phyloP scores from a whole-genome alignment of 2,888 invertebrate genomes.

The Tryphoninae sp. region DNA sequence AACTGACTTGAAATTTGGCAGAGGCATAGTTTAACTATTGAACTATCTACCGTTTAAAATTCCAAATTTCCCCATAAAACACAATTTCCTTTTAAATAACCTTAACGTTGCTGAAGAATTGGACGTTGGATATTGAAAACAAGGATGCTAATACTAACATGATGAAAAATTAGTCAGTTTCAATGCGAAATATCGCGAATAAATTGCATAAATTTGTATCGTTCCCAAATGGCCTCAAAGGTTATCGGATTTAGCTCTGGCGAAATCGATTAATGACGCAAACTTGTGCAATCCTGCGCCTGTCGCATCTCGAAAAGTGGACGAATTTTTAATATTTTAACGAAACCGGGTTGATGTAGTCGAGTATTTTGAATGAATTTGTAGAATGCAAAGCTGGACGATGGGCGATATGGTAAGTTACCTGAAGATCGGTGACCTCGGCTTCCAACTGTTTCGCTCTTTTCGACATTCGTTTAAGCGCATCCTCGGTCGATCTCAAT shows the following conservation, averaged over 20 bases:
- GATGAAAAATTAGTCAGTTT: not conserved
- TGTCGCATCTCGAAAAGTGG: not conserved
- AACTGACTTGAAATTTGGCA: too few species aligned
- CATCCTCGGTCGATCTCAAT: slow-evolving; percentile 78
- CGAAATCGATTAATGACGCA: not conserved
- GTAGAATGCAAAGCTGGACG: too few species aligned
- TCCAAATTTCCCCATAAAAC: too few species aligned
- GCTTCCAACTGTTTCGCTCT: slow-evolving; percentile 77
- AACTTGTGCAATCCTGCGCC: not conserved
- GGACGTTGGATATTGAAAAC: not conserved
- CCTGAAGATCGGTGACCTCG: slow-evolving; percentile 78
- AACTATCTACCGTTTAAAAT: too few species aligned
- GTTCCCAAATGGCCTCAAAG: not conserved
- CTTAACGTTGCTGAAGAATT: not conserved
- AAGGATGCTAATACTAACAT: not conserved
- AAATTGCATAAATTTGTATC: not conserved
- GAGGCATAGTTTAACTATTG: too few species aligned
- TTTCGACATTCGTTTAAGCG: slow-evolving; percentile 78
- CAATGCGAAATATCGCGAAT: not conserved
- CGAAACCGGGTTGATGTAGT: too few species aligned
- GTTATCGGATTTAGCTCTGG: not conserved
- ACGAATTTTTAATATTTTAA: too few species aligned
- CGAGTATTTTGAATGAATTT: too few species aligned
- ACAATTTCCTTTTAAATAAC: too few species aligned
- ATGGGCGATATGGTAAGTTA: slow-evolving; percentile 29